Percentiles rank a stretch among this genome's conserved stretches.
phyloP scores from a whole-genome alignment of 2,113 vertebrate species.

The Thamnaconus septentrionalis region DNA sequence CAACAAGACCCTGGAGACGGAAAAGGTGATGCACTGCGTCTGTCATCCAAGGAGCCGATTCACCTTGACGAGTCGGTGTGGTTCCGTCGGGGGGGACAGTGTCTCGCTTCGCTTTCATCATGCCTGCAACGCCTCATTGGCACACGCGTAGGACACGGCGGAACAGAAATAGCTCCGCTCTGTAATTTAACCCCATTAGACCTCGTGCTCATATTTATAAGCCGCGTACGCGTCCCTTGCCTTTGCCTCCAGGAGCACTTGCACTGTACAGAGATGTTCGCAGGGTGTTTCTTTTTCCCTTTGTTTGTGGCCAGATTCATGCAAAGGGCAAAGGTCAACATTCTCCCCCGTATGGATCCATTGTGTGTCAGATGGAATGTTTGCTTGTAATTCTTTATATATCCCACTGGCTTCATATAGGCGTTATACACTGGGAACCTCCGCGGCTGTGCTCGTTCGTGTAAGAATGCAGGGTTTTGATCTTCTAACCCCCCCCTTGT shows the following conservation, averaged over 20 bases:
- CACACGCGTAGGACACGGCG: conserved; percentile 17
- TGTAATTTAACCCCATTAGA: conserved; percentile 2
- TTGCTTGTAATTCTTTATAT: conserved; percentile 42
- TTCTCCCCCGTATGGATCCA: conserved; percentile 6
- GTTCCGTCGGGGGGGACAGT: background rate
- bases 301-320: background rate
- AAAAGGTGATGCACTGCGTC: conserved; percentile 84
- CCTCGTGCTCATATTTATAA: conserved; percentile 25
- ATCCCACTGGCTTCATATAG: conserved; percentile 48
- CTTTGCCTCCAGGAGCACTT: conserved; percentile 19
- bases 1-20: conserved; percentile 95
- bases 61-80: conserved; percentile 8
- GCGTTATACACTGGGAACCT: conserved; percentile 48
- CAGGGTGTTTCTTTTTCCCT: conserved; percentile 1
- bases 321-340: conserved; percentile 9
- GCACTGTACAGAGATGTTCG: background rate
- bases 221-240: background rate
- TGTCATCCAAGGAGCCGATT: conserved; percentile 31
- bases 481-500: conserved; percentile 31
- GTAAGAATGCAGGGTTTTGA: conserved; percentile 48
- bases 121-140: conserved; percentile 37
- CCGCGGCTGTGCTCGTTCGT: conserved; percentile 36
- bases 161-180: background rate
- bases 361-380: conserved; percentile 30
- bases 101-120: conserved; percentile 18